Evolutionary conservation across 1,140 invertebrate genomes (phyloP), one percentile per base, ranked within the genome.

Genomic region (Macrotrachela quadricornifera): DNA sequence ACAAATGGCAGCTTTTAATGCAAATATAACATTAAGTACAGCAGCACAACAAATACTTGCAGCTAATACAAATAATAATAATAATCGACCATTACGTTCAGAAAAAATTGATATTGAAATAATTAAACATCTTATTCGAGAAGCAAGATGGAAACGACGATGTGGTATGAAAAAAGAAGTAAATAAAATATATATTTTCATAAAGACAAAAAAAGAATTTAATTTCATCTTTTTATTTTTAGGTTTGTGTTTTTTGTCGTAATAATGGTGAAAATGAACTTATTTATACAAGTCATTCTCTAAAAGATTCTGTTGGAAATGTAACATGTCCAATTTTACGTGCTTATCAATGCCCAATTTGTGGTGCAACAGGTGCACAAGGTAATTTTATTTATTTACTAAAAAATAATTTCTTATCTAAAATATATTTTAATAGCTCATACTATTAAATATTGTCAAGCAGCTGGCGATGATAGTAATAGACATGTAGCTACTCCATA

Each of bases 371-470:
- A 46, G 56, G 56, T 40, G 56, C 55, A 21, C 37, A 50, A 30
- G 74, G 21, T 30, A 30, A 30, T 8, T 30, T 8, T 30, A 30
- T 8, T 30, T n/a, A n/a, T n/a, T n/a, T n/a, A n/a, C 21, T 30
- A 2, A 30, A 8, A 4, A 30, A 30, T 30, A 4, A 30, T 30
- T 30, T 30, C 21, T 4, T 30, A 30, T 2, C 8, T 30, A 30
- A 30, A 2, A 30, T 30, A 30, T 30, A 30, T 30, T 30, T 30
- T 8, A 30, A 30, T 30, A 30, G 56, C 56, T 38, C 56, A 57
- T 42, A 57, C 56, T 43, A 55, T 57, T 18, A 57, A 54, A 30
- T 57, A 57, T 49, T 57, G 56, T 41, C 56, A 54, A 16, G 16
- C 16, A 4, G 14, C 21, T 30, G 21, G 21, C 2, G 21, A 30